These are phyloP conservation scores for Benitochromis conjunctus DNA, from an alignment of 2,113 vertebrate species.

Conservation along the genomic window DNA sequence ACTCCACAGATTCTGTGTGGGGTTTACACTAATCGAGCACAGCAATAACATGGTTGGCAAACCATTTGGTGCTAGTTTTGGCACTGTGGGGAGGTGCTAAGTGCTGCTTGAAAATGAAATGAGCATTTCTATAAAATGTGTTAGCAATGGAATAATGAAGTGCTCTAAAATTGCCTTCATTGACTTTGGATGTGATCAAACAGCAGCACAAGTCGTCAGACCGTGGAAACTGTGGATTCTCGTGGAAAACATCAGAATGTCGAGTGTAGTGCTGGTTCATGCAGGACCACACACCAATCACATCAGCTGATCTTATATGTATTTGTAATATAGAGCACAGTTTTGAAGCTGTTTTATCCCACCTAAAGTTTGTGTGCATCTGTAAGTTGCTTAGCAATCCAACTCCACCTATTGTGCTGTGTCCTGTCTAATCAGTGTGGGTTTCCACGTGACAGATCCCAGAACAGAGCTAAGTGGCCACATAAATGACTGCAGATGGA, in stretches of 20 bases:
- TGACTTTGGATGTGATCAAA: neutral
- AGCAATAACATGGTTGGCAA: neutral
- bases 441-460: fast-evolving
- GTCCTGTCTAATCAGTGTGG: neutral
- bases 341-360: neutral
- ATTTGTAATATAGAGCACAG: neutral
- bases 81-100: neutral
- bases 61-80: neutral
- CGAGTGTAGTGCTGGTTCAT: neutral
- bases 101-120: neutral
- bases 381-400: neutral
- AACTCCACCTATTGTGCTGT: neutral
- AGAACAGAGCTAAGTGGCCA: neutral
- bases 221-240: neutral
- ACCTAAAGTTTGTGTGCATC: neutral
- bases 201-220: neutral
- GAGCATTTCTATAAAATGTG: neutral
- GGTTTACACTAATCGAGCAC: neutral
- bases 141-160: neutral
- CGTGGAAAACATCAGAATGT: neutral
- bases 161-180: fast-evolving
- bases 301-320: neutral
- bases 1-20: neutral
- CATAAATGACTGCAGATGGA: neutral
- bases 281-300: no score